Evolutionary conservation across 2,888 invertebrate genomes (phyloP).

Genomic region (Cataglyphis altisquamis): DNA sequence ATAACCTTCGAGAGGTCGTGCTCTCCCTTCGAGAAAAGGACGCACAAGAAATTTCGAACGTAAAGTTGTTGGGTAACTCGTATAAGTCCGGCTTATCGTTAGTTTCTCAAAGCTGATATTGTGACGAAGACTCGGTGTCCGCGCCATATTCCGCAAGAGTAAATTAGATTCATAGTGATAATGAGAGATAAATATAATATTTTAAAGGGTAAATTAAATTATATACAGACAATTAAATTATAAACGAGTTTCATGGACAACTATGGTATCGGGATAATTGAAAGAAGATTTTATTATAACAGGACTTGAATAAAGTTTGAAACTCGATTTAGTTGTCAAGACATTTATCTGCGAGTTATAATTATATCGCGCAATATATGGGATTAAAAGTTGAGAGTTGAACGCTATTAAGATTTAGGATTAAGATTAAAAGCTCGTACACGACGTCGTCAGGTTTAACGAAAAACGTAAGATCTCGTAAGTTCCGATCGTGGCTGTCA

Average conservation of each 20-base stretch:
- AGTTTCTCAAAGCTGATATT: constrained; percentile 10
- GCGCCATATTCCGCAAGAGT: neutral
- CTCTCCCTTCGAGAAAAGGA: neutral
- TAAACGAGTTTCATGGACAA: neutral
- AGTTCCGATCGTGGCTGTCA: constrained; percentile 19
- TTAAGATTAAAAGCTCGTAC: neutral
- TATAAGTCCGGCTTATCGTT: constrained; percentile 12
- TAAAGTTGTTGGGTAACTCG: constrained; percentile 19
- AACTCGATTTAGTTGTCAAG: neutral
- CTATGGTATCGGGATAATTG: neutral
- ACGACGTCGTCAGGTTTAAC: constrained; percentile 9
- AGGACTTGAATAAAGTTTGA: neutral
- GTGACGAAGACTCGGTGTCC: neutral
- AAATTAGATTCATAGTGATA: constrained; percentile 21
- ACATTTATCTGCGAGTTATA: neutral
- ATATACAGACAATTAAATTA: neutral
- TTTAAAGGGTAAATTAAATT: constrained; percentile 2
- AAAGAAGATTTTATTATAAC: neutral
- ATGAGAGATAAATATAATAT: constrained; percentile 17
- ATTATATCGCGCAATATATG: neutral
- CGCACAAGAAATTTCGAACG: constrained; percentile 24
- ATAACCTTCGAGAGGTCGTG: constrained; percentile 10
- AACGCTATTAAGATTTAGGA: neutral
- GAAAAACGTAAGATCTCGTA: constrained; percentile 50
- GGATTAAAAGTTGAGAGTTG: neutral